Conservation (phyloP, 2,113 vertebrate species). For the Grallaria varia region DNA sequence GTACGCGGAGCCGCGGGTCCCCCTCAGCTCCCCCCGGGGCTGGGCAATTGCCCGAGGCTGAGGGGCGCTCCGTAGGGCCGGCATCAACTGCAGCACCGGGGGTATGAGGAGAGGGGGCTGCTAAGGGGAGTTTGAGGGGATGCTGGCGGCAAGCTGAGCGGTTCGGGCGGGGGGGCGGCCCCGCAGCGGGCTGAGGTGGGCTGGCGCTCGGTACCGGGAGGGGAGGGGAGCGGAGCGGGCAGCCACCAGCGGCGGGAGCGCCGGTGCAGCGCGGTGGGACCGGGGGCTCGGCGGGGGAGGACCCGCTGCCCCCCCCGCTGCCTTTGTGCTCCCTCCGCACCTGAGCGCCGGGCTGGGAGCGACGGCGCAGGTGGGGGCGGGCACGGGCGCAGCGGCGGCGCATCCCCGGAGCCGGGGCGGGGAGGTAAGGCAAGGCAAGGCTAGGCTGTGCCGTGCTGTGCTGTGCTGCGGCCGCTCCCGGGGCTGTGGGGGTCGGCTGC, state of each 20-base stretch:
- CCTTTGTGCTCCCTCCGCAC: background rate
- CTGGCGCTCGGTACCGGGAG: background rate
- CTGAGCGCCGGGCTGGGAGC: background rate
- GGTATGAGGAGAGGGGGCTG: too few species aligned
- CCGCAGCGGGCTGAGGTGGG: background rate
- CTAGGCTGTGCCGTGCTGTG: background rate
- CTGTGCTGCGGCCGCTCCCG: background rate
- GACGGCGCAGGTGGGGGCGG: background rate
- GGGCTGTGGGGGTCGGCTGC: background rate
- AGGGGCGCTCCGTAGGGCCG: background rate
- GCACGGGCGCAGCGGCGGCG: background rate
- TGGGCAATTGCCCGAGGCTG: background rate
- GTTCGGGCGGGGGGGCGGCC: background rate
- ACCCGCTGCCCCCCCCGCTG: background rate
- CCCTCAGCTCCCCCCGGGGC: background rate
- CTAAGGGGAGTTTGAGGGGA: background rate
- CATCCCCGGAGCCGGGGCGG: background rate
- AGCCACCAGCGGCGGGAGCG: background rate
- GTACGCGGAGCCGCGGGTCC: accelerated
- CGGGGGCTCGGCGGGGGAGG: background rate
- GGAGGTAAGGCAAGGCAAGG: background rate
- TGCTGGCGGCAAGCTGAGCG: background rate
- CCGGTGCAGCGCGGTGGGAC: background rate
- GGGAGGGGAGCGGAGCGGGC: background rate
- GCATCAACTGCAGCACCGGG: background rate